Evolutionary conservation across 2,888 invertebrate species (phyloP).

Genomic region (Lasius platythorax): DNA sequence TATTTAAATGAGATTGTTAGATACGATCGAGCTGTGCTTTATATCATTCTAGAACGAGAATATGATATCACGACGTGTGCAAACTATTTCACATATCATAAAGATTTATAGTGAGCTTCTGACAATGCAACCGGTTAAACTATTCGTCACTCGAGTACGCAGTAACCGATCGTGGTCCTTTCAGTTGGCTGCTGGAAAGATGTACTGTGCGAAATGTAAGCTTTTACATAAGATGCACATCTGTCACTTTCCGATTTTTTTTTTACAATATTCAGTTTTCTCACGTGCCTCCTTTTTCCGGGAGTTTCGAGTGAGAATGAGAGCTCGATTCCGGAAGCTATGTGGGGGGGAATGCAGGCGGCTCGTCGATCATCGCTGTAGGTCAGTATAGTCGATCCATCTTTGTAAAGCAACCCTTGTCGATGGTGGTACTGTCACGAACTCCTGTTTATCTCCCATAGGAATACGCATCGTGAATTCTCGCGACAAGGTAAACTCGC

Average conservation of each 20-base stretch:
- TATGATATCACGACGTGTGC: not conserved
- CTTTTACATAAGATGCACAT: slow-evolving; percentile 33
- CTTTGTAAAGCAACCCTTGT: slow-evolving; percentile 66
- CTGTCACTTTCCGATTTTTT: slow-evolving; percentile 29
- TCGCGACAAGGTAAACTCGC: slow-evolving; percentile 56
- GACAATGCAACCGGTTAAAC: not conserved
- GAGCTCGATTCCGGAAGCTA: slow-evolving; percentile 40
- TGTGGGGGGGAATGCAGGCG: slow-evolving; percentile 13
- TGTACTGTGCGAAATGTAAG: slow-evolving; percentile 18
- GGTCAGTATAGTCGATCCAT: slow-evolving; percentile 64
- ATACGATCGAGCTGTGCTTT: not conserved
- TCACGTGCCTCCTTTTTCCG: slow-evolving; percentile 11
- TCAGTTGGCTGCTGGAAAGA: not conserved
- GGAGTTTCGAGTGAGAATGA: slow-evolving; percentile 30
- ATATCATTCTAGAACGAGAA: not conserved
- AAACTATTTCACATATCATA: not conserved
- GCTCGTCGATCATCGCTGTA: slow-evolving; percentile 69
- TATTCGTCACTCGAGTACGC: not conserved
- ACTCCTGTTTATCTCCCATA: slow-evolving; percentile 57
- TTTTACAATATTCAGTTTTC: slow-evolving; percentile 58
- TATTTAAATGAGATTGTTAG: not conserved
- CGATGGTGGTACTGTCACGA: slow-evolving; percentile 66
- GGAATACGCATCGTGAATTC: slow-evolving; percentile 52
- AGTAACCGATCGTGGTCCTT: slow-evolving; percentile 12
- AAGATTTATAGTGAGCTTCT: not conserved